phyloP scores from a whole-genome alignment of 2,113 vertebrate genomes.

The Tricholaema leucomelas region DNA sequence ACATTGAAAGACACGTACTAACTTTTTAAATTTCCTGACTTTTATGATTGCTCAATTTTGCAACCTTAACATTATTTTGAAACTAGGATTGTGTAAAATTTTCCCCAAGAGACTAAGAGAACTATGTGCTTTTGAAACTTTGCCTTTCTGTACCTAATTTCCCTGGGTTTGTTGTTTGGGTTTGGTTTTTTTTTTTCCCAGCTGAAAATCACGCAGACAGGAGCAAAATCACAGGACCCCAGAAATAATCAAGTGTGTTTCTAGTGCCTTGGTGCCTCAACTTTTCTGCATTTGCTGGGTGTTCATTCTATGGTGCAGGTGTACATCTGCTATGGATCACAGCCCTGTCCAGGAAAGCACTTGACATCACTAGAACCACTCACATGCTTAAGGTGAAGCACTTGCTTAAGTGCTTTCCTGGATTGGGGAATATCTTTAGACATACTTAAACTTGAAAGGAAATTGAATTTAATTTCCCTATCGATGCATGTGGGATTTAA shows the following conservation, averaged over 20 bases:
- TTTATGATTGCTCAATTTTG: conserved; percentile 70
- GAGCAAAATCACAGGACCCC: conserved; percentile 15
- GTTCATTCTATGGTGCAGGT: conserved; percentile 31
- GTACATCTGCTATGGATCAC: conserved; percentile 54
- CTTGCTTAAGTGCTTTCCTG: background rate
- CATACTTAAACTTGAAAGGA: conserved; percentile 9
- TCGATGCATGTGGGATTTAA: conserved; percentile 32
- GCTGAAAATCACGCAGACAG: background rate
- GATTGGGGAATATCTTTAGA: conserved; percentile 23
- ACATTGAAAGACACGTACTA: conserved; percentile 51
- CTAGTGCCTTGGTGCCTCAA: conserved; percentile 30
- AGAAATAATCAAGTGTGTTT: conserved; percentile 25
- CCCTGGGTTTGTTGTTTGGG: background rate
- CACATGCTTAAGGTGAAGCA: background rate
- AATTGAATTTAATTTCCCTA: conserved; percentile 32
- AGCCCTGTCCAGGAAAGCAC: conserved; percentile 27
- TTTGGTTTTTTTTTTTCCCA: background rate
- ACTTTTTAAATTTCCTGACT: conserved; percentile 72
- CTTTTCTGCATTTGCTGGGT: background rate
- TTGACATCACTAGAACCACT: conserved; percentile 49
- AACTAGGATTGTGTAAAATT: conserved; percentile 42
- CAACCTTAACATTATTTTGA: conserved; percentile 63
- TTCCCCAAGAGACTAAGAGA: conserved; percentile 16
- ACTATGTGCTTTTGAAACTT: conserved; percentile 2
- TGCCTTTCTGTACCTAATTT: conserved; percentile 54